These are phyloP conservation scores for Oreochromis grahami DNA, from an alignment of 2,797 vertebrate genomes.

Conservation along the genomic window DNA sequence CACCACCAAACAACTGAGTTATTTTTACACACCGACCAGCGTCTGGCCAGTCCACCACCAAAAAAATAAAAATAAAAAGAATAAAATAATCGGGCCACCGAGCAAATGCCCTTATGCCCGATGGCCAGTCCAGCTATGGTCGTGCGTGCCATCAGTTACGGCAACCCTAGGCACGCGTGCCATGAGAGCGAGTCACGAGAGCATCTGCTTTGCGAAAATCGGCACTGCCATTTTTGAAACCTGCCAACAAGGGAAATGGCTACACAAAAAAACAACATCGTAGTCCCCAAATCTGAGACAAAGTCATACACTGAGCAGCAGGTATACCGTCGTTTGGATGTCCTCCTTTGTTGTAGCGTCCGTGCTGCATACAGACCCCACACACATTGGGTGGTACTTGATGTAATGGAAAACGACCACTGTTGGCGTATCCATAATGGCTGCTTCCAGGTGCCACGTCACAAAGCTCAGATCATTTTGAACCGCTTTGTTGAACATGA, in stretches of 20 bases:
- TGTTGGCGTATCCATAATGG: neutral
- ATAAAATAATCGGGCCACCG: too few relatives aligned
- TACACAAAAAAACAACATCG: neutral
- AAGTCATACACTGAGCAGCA: neutral
- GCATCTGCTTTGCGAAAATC: neutral
- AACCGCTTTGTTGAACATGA: neutral
- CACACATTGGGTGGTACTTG: too few relatives aligned
- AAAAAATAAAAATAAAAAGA: too few relatives aligned
- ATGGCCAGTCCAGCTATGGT: too few relatives aligned
- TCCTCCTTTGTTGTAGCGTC: neutral
- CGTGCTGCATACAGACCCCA: too few relatives aligned
- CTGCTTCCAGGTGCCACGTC: neutral
- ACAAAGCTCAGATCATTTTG: neutral
- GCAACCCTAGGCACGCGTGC: too few relatives aligned
- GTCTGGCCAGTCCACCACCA: too few relatives aligned
- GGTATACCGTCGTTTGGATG: neutral
- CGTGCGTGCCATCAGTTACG: too few relatives aligned
- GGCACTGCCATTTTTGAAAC: neutral
- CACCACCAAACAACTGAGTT: too few relatives aligned
- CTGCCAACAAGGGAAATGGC: neutral
- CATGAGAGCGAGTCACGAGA: neutral
- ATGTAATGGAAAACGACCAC: neutral
- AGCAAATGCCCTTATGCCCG: too few relatives aligned
- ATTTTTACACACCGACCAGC: too few relatives aligned
- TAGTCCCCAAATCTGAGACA: neutral